These are phyloP conservation scores for Xiphias gladius DNA, from an alignment of 2,113 vertebrate species.

Conservation along the genomic window DNA sequence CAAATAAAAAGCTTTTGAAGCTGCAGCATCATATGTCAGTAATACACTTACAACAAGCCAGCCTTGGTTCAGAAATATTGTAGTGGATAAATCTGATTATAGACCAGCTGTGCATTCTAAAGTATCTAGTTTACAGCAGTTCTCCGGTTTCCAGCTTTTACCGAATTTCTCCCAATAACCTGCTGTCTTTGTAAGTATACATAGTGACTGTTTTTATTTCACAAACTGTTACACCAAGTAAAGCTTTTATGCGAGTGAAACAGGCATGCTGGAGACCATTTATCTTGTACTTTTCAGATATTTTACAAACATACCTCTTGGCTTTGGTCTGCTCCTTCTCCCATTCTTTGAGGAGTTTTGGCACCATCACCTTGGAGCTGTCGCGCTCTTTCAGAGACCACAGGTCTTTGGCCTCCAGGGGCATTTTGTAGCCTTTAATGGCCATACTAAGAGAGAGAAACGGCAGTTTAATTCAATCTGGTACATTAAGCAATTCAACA, in stretches of 20 bases:
- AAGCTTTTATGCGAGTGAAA: not conserved
- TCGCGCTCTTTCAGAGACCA: conserved; percentile 92
- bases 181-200: not conserved
- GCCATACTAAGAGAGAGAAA: conserved; percentile 85
- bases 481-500: not conserved
- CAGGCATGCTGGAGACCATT: not conserved
- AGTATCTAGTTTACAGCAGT: conserved; percentile 7
- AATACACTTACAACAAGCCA: not conserved
- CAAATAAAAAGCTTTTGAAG: not conserved
- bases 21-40: conserved; percentile 3
- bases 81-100: not conserved
- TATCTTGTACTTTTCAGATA: not conserved
- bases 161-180: not conserved
- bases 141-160: conserved; percentile 33
- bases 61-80: not conserved
- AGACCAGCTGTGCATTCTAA: not conserved
- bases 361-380: conserved; percentile 86
- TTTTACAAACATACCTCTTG: conserved; percentile 72
- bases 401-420: conserved; percentile 91
- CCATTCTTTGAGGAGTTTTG: conserved; percentile 89
- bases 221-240: not conserved
- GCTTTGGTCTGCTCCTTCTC: conserved; percentile 86
- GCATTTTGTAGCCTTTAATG: conserved; percentile 91
- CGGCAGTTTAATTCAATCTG: not conserved
- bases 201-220: not conserved